phyloP scores from a whole-genome alignment of 2,888 invertebrate species.

The Nasonia oneida region DNA sequence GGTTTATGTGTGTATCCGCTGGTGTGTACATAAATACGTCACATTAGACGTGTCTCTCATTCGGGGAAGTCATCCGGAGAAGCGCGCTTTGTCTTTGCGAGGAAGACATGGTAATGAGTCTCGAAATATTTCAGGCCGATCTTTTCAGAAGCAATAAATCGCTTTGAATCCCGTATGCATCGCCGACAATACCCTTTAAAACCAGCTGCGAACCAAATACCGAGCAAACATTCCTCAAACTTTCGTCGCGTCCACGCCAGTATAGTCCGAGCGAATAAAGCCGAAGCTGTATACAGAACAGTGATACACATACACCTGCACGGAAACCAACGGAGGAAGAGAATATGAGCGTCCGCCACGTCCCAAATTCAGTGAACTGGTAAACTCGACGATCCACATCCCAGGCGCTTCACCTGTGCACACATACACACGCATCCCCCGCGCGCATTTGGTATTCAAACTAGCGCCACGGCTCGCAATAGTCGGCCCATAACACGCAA shows the following conservation, averaged over 20 bases:
- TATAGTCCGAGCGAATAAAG: constrained; percentile 13
- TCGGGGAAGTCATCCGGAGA: not conserved
- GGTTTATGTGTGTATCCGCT: not conserved
- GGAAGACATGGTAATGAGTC: not conserved
- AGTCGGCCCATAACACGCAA: constrained; percentile 37
- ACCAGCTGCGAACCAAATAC: too few species aligned
- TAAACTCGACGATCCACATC: constrained; percentile 48
- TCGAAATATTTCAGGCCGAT: not conserved
- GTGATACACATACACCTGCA: not conserved
- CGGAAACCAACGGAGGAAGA: not conserved
- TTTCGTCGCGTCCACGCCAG: not conserved
- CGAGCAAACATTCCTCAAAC: not conserved
- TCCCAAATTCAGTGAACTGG: constrained; percentile 42
- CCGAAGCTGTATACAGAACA: too few species aligned
- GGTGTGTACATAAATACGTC: constrained; percentile 15
- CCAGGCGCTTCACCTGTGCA: not conserved
- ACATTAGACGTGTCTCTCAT: not conserved
- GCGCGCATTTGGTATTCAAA: constrained; percentile 53
- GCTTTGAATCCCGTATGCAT: too few species aligned
- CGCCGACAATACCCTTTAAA: not conserved
- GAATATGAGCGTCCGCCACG: not conserved
- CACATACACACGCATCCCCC: not conserved
- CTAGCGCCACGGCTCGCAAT: constrained; percentile 26
- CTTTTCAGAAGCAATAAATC: too few species aligned
- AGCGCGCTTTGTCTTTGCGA: not conserved